phyloP scores from a whole-genome alignment of 2,797 vertebrate species.

The Sciurus carolinensis region DNA sequence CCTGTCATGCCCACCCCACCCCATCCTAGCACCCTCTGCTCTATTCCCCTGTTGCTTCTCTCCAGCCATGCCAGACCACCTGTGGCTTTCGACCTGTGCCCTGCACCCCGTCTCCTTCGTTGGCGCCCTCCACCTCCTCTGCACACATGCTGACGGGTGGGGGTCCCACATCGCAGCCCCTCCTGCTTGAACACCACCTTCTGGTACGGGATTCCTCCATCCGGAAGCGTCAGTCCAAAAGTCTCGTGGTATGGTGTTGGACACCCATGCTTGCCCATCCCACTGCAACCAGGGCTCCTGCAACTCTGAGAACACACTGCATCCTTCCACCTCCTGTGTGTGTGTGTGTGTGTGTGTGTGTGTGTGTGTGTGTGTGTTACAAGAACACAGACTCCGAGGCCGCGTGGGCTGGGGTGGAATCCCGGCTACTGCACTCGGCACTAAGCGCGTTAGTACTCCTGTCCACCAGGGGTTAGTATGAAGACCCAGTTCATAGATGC shows the following conservation, averaged over 20 bases:
- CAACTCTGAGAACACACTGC: neutral
- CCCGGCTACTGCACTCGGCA: neutral
- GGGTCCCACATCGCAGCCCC: neutral
- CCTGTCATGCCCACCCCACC: rapidly evolving
- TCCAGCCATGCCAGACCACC: rapidly evolving
- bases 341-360: no score
- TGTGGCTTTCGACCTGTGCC: neutral
- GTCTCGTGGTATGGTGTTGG: rapidly evolving
- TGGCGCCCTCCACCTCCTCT: no score
- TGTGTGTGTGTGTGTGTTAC: neutral
- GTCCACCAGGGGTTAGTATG: no score
- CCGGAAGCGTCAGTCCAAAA: neutral
- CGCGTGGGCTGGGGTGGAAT: neutral
- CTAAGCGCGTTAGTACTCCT: neutral
- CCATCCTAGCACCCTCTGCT: neutral
- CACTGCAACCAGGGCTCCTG: neutral
- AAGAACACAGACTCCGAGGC: neutral
- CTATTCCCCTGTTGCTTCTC: neutral
- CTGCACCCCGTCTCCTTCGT: rapidly evolving
- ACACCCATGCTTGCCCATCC: neutral
- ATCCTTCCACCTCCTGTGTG: neutral
- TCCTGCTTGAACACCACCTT: neutral
- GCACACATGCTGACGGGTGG: neutral
- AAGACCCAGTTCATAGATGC: neutral
- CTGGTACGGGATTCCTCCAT: neutral